phyloP scores from a whole-genome alignment of 2,888 invertebrate genomes.

The Microchrysa polita region DNA sequence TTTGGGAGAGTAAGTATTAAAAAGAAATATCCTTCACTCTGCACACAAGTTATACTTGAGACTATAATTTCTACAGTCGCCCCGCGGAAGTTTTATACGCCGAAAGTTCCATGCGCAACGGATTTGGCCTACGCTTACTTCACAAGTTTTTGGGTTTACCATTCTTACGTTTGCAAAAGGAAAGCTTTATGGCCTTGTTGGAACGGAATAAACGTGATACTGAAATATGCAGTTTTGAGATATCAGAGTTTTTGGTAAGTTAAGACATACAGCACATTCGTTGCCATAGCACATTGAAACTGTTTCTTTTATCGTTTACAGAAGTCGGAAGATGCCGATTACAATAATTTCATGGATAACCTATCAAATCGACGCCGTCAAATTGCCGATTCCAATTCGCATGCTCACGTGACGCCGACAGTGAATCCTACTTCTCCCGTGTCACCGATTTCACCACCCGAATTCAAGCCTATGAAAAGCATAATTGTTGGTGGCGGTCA shows the following conservation, averaged over 20 bases:
- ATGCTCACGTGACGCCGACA: constrained; percentile 62
- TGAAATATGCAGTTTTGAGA: constrained; percentile 76
- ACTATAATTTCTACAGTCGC: constrained; percentile 59
- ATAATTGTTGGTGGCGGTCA: constrained; percentile 53
- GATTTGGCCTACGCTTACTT: constrained; percentile 89
- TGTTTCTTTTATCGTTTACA: constrained; percentile 53
- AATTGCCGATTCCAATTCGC: constrained; percentile 72
- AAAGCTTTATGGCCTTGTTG: constrained; percentile 82
- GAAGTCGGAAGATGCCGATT: constrained; percentile 79
- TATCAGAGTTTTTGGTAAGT: constrained; percentile 76
- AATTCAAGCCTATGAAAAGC: constrained; percentile 50
- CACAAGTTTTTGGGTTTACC: constrained; percentile 96
- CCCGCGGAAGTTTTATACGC: constrained; percentile 82
- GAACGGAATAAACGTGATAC: constrained; percentile 87
- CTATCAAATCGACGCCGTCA: constrained; percentile 79
- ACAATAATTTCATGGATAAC: constrained; percentile 77
- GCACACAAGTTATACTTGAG: no score
- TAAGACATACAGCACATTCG: background rate
- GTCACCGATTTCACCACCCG: constrained; percentile 26
- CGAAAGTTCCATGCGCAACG: constrained; percentile 94
- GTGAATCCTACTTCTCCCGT: constrained; percentile 62
- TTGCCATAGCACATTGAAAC: background rate
- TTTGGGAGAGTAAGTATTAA: constrained; percentile 64
- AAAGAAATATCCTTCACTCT: constrained; percentile 26
- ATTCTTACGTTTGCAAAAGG: constrained; percentile 88